Evolutionary conservation across 2,797 vertebrate species (phyloP), one percentile per base, ranked within the genome.

Genomic region (Hypotaenidia philippensis): DNA sequence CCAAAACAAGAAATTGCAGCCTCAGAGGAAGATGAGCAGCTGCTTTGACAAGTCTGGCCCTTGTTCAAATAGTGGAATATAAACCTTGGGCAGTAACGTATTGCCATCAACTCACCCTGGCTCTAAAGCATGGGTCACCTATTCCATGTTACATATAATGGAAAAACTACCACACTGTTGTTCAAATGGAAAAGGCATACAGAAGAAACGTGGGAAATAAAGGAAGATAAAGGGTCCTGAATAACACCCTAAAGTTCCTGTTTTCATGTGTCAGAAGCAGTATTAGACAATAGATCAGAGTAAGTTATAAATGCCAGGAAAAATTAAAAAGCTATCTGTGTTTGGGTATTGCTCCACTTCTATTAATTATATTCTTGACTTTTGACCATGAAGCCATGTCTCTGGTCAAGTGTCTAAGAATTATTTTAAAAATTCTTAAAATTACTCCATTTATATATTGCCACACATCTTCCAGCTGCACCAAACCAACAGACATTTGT

Each of bases 31-130:
- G 78, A 87, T 1, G 26, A 94, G 56, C 70, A 87, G 83, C 86
- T 94, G 82, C 81, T 96, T 68, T 79, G 84, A 56, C 77, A 90
- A 91, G 71, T 81, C 79, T 93, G 89, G 91, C 78, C 56, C 89
- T 85, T 41, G 60, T 77, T 92, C 93, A 96, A 95, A 68, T 32
- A 94, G 45, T 49, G 60, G 87, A 87, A 90, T 63, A 50, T 52
- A 90, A 93, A 49, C 70, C 68, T 49, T 60, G 17, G 89, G 47
- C 65, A 87, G 79, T 72, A 93, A 92, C 61, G 75, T 40, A 83
- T 1, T 80, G 91, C 77, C 84, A 77, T 91, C 87, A 93, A 9
- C 66, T n/a, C 4, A 83, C 44, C 85, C 91, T 79, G 72, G 45
- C 47, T 83, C 59, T 71, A 68, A 81, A 92, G 31, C 45, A 49